Base-by-base conservation (phyloP, 2,113 vertebrate genomes). In the Crocuta crocuta region DNA sequence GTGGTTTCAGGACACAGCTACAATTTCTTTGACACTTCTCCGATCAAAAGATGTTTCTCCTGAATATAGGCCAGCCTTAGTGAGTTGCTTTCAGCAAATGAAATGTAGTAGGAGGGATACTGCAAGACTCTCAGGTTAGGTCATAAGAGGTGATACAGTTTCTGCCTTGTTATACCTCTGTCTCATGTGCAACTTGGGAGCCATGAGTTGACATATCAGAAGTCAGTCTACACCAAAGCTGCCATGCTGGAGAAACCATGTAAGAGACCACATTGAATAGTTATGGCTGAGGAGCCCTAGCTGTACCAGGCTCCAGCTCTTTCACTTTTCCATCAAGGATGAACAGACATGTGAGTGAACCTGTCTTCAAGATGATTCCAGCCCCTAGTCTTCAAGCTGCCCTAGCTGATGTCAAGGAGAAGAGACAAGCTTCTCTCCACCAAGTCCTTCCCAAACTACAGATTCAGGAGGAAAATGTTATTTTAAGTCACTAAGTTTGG, bases 401-500 rank as follows among this genome's bases (percentile, higher is more conserved):
- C 58, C 21, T 39, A 24, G n/a, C 15, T 28, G 61, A 76, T 81
- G 48, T 35, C 39, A 79, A 78, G 58, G 24, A 45, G n/a, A 78
- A 26, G 31, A 90, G 73, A 58, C 7, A 65, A 58, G 33, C 19
- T 79, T 7, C 23, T 11, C 11, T 16, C 3, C 1, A 31, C n/a
- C 31, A 61, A 53, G 10, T 10, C 39, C 16, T 23, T 76, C 45
- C 33, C 43, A 82, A 68, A 93, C 19, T 73, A 16, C 12, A 93
- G 58, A 76, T 24, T 61, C 1, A 28, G 87, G 33, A 85, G 13
- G 45, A 95, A 89, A 96, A 83, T n/a, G 31, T 33, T 88, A 71
- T 81, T 95, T 95, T 48, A 93, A 96, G 11, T 31, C 26, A 80
- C 13, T 63, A 73, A 78, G 31, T 88, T 76, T 94, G 33, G 21